A percentile compares a stretch with the other conserved stretches of the same genome.
phyloP scores from a whole-genome alignment of 2,113 vertebrate genomes.

The Cephalopterus ornatus region DNA sequence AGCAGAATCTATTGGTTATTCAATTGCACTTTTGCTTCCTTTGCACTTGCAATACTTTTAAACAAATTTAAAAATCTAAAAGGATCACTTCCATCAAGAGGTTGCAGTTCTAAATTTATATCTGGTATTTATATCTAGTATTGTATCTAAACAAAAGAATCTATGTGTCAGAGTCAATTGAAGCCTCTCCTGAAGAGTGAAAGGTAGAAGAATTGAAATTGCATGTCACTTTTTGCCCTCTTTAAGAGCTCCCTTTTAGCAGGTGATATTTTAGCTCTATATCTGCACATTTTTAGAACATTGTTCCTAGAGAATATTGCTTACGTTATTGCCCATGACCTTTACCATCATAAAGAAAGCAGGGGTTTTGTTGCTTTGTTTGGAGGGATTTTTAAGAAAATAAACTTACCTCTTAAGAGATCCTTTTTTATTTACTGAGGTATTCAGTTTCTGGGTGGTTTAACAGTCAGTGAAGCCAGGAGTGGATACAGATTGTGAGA shows the following conservation, averaged over 20 bases:
- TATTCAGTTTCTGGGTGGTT: not conserved
- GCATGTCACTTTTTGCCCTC: not conserved
- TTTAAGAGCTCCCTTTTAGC: not conserved
- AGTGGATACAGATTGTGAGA: not conserved
- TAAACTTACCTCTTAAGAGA: slow-evolving; percentile 47
- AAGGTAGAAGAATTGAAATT: not conserved
- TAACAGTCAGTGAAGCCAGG: not conserved
- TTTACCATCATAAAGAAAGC: not conserved
- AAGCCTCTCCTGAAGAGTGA: not conserved
- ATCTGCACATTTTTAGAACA: not conserved
- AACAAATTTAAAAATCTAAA: not conserved
- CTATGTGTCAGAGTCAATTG: not conserved
- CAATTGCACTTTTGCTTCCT: not conserved
- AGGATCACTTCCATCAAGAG: not conserved
- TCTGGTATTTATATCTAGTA: not conserved
- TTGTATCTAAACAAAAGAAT: not conserved
- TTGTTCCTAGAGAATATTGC: not conserved
- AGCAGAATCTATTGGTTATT: not conserved
- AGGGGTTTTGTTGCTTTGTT: not conserved
- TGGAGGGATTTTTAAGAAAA: not conserved
- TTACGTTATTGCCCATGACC: not conserved
- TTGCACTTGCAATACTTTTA: not conserved
- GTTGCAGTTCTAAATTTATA: not conserved
- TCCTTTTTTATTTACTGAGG: not conserved
- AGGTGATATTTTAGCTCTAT: not conserved